Base-by-base conservation (phyloP, 2,888 invertebrate species). In the Epinotia bilunana region DNA sequence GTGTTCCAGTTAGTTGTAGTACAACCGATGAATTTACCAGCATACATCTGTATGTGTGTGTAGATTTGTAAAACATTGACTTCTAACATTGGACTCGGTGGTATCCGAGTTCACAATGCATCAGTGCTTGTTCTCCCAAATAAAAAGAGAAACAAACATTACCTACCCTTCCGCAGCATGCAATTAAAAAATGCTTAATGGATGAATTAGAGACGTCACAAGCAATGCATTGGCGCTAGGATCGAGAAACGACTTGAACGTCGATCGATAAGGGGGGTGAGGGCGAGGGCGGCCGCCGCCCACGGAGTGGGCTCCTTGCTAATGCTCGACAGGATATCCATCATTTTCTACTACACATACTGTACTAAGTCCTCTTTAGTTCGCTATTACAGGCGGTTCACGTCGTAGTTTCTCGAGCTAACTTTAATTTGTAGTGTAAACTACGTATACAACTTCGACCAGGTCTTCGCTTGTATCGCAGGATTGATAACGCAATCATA, bases 201-300 rank as follows among this genome's bases (percentile, higher is more conserved):
- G 78, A 28, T 39, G 55, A 68, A 62, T 73, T 43, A 74, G 82
- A 89, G 88, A 88, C 87, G 90, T 91, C 91, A 91, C 91, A 91
- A 91, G 91, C 91, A 91, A 88, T 91, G 90, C 90, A 90, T 86
- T 43, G 68, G 67, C 73, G 68, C 62, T 84, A 82, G 83, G 82
- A 83, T 83, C 85, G 85, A 80, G 81, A 74, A 70, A 70, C 74
- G 82, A 81, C 74, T 76, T 80, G 76, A 80, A 63, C 57, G 81
- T 79, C 80, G 86, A 87, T 87, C 87, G 83, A 87, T 87, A 85
- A 74, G 80, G 81, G 80, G 76, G 77, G 78, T 81, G 79, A 78
- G 82, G 79, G 76, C 73, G 64, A 70, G 82, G 82, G 81, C 18
- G 55, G 74, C 65, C 75, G 78, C 80, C 83, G 78, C 84, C 83